These are phyloP conservation scores for Elephas maximus DNA, from an alignment of 2,113 vertebrate species.

Conservation along the genomic window DNA sequence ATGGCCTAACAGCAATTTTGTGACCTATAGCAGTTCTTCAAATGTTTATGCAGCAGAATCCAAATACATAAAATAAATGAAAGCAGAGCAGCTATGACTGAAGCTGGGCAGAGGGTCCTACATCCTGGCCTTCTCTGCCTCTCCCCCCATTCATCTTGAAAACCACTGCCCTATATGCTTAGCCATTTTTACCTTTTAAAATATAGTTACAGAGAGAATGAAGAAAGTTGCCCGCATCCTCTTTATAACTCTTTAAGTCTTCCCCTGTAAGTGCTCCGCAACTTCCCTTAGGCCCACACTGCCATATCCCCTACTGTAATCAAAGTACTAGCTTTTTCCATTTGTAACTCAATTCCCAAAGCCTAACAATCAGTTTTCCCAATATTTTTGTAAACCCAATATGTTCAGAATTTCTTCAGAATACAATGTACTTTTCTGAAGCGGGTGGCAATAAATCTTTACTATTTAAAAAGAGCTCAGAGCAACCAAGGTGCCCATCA, in stretches of 20 bases:
- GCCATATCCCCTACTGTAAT: background rate
- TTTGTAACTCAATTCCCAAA: background rate
- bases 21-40: background rate
- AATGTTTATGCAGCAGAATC: background rate
- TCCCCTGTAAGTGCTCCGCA: background rate
- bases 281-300: background rate
- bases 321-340: background rate
- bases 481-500: background rate
- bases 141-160: background rate
- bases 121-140: background rate
- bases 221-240: background rate
- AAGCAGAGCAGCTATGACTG: background rate
- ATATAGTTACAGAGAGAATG: background rate
- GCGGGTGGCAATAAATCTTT: background rate
- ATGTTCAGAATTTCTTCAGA: conserved; percentile 19
- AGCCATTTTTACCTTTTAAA: background rate
- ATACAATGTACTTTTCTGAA: background rate
- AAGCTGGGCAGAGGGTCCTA: background rate
- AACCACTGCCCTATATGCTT: background rate
- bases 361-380: background rate
- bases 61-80: background rate
- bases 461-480: conserved; percentile 12
- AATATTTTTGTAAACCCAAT: background rate
- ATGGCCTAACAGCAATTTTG: background rate
- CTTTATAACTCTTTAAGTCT: background rate